Conservation (phyloP, 2,888 invertebrate genomes). For the Saturnia japonica region DNA sequence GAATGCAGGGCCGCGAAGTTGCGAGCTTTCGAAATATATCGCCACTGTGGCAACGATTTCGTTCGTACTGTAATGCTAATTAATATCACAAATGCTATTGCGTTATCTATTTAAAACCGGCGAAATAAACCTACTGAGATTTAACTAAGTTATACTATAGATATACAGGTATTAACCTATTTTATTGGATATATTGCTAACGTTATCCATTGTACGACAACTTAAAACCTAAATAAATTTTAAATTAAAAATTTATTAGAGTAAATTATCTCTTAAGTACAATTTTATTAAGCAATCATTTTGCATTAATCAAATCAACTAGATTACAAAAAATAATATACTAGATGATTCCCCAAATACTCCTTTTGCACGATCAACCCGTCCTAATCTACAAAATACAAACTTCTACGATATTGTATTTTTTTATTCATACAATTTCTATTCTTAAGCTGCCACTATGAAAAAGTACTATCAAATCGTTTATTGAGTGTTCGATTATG, state of each 20-base stretch:
- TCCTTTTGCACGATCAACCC: neutral
- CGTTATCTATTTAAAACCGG: neutral
- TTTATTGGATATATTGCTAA: neutral
- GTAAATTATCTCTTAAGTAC: too few relatives aligned
- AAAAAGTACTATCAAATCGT: neutral
- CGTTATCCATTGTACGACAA: neutral
- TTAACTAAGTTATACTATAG: neutral
- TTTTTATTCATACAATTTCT: too few relatives aligned
- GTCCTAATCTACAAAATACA: neutral
- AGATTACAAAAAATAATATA: neutral
- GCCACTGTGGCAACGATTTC: constrained; percentile 55
- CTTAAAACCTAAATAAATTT: neutral
- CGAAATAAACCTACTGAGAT: neutral
- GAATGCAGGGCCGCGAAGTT: constrained; percentile 68
- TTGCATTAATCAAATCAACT: neutral
- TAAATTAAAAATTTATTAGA: too few relatives aligned
- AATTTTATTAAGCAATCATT: too few relatives aligned
- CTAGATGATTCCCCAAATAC: neutral
- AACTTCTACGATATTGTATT: neutral
- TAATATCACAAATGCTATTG: constrained; percentile 17
- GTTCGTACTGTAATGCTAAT: constrained; percentile 30
- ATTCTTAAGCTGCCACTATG: neutral
- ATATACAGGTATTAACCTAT: neutral
- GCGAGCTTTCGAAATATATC: constrained; percentile 71
- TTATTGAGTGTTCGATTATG: neutral